Evolutionary conservation across 2,888 invertebrate species (phyloP).

Genomic region (Hemistola chrysoprasaria): DNA sequence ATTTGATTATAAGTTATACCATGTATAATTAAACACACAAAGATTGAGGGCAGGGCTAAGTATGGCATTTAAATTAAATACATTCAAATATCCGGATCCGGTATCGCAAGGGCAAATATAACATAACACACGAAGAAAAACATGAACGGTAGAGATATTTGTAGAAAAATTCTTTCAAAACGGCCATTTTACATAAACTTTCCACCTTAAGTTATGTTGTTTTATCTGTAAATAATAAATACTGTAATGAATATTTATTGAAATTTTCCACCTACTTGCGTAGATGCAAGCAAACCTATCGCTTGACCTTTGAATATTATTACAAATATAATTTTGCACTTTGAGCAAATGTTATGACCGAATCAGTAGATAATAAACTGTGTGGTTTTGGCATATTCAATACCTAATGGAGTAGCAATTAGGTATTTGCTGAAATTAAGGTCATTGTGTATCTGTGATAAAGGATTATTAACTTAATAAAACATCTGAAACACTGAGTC

Average conservation of each 20-base stretch:
- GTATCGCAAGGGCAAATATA: constrained; percentile 7
- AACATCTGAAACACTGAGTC: too few relatives aligned
- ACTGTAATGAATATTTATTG: not conserved
- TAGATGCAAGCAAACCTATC: constrained; percentile 2
- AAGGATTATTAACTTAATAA: constrained; percentile 8
- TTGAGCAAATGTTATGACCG: constrained; percentile 30
- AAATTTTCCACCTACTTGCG: constrained; percentile 34
- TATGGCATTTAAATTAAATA: constrained; percentile 6
- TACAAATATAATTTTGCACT: constrained; percentile 38
- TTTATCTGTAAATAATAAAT: too few relatives aligned
- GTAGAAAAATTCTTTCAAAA: too few relatives aligned
- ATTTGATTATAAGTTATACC: constrained; percentile 4
- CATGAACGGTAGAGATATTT: too few relatives aligned
- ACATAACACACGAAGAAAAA: too few relatives aligned
- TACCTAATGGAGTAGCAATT: constrained; percentile 23
- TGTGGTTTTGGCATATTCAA: constrained; percentile 18
- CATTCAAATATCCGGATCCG: constrained; percentile 12
- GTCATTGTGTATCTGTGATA: constrained; percentile 18
- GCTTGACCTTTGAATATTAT: constrained; percentile 39
- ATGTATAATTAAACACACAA: constrained; percentile 3
- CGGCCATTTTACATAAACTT: too few relatives aligned
- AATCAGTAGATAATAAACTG: constrained; percentile 31
- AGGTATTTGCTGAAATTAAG: constrained; percentile 24
- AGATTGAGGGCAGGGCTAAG: constrained; percentile 12
- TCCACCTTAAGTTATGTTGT: too few relatives aligned